A percentile compares a stretch with the other conserved stretches of the same genome.
Conservation (phyloP, 2,113 vertebrate species). For the Geococcyx californianus region DNA sequence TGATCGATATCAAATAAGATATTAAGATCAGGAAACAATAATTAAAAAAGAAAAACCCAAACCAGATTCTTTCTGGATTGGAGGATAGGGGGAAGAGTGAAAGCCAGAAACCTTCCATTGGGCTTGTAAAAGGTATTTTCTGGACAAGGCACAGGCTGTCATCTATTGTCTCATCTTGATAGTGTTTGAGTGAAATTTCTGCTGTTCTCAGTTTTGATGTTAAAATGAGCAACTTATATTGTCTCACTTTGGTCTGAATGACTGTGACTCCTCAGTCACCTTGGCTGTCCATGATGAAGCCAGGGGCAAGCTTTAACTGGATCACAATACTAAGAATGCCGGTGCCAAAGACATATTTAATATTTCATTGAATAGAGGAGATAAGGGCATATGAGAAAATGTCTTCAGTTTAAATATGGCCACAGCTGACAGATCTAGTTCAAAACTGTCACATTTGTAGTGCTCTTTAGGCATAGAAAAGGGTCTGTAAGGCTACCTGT, state of each 20-base stretch:
- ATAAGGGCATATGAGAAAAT: background rate
- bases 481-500: background rate
- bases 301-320: background rate
- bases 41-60: background rate
- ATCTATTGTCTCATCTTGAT: background rate
- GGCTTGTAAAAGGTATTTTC: background rate
- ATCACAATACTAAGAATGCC: background rate
- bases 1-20: background rate
- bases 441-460: background rate
- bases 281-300: background rate
- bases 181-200: background rate
- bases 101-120: background rate
- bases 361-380: background rate
- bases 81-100: background rate
- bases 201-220: background rate
- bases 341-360: background rate
- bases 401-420: background rate
- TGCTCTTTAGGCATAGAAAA: background rate
- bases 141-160: background rate
- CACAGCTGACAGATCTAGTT: background rate
- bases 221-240: background rate
- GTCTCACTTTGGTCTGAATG: background rate
- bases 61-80: background rate
- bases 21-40: background rate
- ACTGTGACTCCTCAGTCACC: background rate